Conservation (phyloP, 30 jellyfish, hydroid and myxozoan genomes). For the Nemopilema nomurai region DNA sequence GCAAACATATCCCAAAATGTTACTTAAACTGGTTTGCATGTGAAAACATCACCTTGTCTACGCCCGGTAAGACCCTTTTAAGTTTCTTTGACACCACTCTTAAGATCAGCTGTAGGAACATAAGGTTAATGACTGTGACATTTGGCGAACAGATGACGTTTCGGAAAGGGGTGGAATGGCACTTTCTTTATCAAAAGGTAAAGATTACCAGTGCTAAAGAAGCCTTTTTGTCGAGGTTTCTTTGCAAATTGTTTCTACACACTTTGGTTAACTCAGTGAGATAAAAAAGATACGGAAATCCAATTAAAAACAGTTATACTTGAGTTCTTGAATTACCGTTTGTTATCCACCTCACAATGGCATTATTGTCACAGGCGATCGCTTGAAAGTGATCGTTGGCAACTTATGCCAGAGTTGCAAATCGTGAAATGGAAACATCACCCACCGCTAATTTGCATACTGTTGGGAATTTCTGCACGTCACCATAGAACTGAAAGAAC, state of each 20-base stretch:
- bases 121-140: not conserved
- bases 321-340: not conserved
- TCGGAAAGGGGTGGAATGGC: not conserved
- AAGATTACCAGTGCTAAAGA: not conserved
- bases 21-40: too few relatives aligned
- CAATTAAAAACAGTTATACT: not conserved
- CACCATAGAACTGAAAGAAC: too few relatives aligned
- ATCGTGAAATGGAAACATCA: too few relatives aligned
- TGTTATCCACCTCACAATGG: not conserved
- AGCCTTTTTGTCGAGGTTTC: not conserved
- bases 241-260: not conserved
- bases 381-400: not conserved
- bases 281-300: not conserved
- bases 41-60: too few relatives aligned
- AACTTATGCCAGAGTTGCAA: too few relatives aligned
- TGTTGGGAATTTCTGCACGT: too few relatives aligned
- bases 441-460: too few relatives aligned
- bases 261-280: not conserved
- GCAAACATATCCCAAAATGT: too few relatives aligned
- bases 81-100: not conserved
- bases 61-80: not conserved
- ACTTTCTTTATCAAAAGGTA: not conserved
- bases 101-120: not conserved
- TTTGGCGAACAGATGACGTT: not conserved
- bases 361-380: not conserved